Percentiles rank a stretch among this genome's conserved stretches.
Evolutionary conservation across 1,140 invertebrate species (phyloP).

Genomic region (Berghia stephanieae): DNA sequence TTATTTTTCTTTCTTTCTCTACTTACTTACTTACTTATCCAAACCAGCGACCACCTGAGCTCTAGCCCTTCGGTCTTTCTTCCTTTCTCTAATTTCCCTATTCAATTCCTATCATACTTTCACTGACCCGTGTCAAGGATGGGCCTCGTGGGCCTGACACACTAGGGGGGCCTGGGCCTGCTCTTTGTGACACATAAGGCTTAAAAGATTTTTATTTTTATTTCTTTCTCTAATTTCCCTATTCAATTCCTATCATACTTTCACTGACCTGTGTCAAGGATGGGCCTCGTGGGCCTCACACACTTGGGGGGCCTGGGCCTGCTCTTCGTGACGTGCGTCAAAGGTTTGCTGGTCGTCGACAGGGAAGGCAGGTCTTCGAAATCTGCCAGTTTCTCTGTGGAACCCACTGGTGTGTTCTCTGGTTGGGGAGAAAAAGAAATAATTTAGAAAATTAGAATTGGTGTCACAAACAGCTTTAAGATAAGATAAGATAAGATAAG

Average conservation of each 20-base stretch:
- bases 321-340: slow-evolving; percentile 25
- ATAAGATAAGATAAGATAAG: too few species aligned
- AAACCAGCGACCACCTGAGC: too few species aligned
- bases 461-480: too few species aligned
- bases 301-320: slow-evolving; percentile 9
- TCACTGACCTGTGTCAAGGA: slow-evolving; percentile 12
- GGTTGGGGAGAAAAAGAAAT: neutral
- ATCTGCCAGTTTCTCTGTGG: slow-evolving; percentile 8
- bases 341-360: neutral
- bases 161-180: slow-evolving; percentile 7
- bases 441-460: too few species aligned
- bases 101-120: slow-evolving; percentile 2
- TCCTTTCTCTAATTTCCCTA: too few species aligned
- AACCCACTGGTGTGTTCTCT: neutral
- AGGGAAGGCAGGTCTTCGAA: slow-evolving; percentile 1
- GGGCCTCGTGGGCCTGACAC: slow-evolving; percentile 20
- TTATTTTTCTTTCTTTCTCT: too few species aligned
- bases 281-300: slow-evolving; percentile 21
- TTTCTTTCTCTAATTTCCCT: too few species aligned
- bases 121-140: slow-evolving; percentile 12
- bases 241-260: slow-evolving; percentile 1
- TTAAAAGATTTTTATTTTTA: too few species aligned
- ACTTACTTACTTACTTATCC: too few species aligned
- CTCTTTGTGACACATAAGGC: too few species aligned
- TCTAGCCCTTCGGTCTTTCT: too few species aligned